These are phyloP conservation scores for Calameuta pallipes DNA, from an alignment of 2,888 invertebrate genomes.

Conservation along the genomic window DNA sequence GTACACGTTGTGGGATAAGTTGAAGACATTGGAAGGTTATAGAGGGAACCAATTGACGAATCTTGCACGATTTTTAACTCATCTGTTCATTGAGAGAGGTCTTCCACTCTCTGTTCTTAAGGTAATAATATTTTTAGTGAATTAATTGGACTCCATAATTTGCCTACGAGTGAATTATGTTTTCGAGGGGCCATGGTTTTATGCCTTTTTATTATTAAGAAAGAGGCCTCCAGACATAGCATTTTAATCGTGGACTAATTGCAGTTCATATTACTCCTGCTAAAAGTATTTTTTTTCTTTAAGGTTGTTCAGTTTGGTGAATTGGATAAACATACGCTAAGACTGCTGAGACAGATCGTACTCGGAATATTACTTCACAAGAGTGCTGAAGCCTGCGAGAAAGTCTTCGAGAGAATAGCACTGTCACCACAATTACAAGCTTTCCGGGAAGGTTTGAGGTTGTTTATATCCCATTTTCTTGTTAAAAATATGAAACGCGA, in stretches of 20 bases:
- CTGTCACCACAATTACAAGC: slow-evolving; percentile 79
- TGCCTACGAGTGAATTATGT: background rate
- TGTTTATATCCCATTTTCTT: slow-evolving; percentile 90
- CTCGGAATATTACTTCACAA: slow-evolving; percentile 78
- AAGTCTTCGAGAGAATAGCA: slow-evolving; percentile 80
- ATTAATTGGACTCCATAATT: background rate
- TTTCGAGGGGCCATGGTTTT: background rate
- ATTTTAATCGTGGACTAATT: slow-evolving; percentile 8
- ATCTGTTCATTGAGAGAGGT: slow-evolving; percentile 83
- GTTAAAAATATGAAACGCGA: slow-evolving; percentile 72
- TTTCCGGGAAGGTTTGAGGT: slow-evolving; percentile 83
- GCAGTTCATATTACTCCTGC: background rate
- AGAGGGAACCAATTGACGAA: slow-evolving; percentile 76
- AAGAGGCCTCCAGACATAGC: slow-evolving; percentile 4
- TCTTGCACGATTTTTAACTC: slow-evolving; percentile 81
- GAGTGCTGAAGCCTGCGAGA: slow-evolving; percentile 71
- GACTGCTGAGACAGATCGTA: slow-evolving; percentile 83
- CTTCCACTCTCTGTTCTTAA: slow-evolving; percentile 87
- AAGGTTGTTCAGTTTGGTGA: slow-evolving; percentile 90
- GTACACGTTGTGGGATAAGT: slow-evolving; percentile 91
- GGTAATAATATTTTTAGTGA: slow-evolving; percentile 67
- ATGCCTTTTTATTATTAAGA: background rate
- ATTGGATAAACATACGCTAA: slow-evolving; percentile 81
- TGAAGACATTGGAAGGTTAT: slow-evolving; percentile 80
- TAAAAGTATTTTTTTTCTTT: slow-evolving; percentile 37